phyloP scores from a whole-genome alignment of 2,888 invertebrate species.

The Punctoribates punctum region DNA sequence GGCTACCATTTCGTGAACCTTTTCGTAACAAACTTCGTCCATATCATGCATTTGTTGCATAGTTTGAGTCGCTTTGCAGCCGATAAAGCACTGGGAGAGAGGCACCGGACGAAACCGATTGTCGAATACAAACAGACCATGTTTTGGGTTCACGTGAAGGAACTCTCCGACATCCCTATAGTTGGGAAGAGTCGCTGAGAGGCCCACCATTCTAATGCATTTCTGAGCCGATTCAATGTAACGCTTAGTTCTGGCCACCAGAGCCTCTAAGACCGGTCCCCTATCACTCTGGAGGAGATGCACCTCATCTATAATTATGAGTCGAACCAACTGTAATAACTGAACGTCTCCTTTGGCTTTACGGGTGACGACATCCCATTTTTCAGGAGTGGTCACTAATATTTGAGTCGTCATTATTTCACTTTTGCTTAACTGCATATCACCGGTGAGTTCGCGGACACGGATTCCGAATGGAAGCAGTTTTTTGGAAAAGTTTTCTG shows the following conservation, averaged over 20 bases:
- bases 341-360: constrained; percentile 80
- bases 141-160: constrained; percentile 81
- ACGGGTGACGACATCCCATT: constrained; percentile 98
- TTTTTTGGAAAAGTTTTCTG: constrained; percentile 80
- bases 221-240: constrained; percentile 58
- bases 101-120: constrained; percentile 93
- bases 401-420: constrained; percentile 93
- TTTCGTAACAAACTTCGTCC: constrained; percentile 89
- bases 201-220: constrained; percentile 93
- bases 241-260: constrained; percentile 90
- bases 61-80: constrained; percentile 67
- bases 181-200: constrained; percentile 96
- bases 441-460: constrained; percentile 92
- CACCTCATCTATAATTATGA: constrained; percentile 95
- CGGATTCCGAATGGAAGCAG: constrained; percentile 71
- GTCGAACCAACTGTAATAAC: constrained; percentile 79
- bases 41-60: constrained; percentile 68
- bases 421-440: constrained; percentile 91
- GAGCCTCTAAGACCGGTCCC: constrained; percentile 93
- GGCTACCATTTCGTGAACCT: constrained; percentile 76
- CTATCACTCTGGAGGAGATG: constrained; percentile 89
- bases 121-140: constrained; percentile 90
- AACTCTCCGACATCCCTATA: constrained; percentile 94
- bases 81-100: constrained; percentile 82
- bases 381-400: constrained; percentile 97